These are phyloP conservation scores for Vombatus ursinus DNA, from an alignment of 2,113 vertebrate genomes.

Conservation along the genomic window DNA sequence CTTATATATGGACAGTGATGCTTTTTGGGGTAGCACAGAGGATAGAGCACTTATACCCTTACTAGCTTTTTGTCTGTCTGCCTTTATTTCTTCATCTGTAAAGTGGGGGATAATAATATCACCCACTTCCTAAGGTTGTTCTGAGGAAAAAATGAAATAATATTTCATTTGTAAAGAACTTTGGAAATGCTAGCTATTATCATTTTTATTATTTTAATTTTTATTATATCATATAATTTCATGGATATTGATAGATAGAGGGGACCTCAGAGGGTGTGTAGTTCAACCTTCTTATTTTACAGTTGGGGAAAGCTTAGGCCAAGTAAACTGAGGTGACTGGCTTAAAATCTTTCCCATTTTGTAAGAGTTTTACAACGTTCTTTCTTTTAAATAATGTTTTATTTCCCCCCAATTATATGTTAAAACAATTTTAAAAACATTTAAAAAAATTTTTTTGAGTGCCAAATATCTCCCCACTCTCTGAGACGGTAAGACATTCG, in stretches of 20 bases:
- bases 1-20: neutral
- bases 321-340: neutral
- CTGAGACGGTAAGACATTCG: neutral
- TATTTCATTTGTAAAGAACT: neutral
- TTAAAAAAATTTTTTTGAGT: neutral
- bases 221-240: neutral
- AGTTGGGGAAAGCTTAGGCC: too few relatives aligned
- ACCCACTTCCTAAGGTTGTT: neutral
- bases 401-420: neutral
- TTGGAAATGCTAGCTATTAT: neutral
- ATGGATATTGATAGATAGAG: neutral
- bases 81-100: neutral
- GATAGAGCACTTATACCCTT: neutral
- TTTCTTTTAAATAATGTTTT: neutral
- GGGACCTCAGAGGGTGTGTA: neutral
- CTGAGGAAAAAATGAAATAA: neutral
- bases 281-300: neutral
- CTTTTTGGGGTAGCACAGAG: neutral
- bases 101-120: neutral
- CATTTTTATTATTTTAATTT: too few relatives aligned
- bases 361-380: neutral
- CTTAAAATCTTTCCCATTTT: neutral
- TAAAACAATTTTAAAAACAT: neutral
- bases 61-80: neutral
- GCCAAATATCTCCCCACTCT: neutral